Percentiles rank a stretch among this genome's conserved stretches.
Conservation (phyloP, 2,888 invertebrate genomes). For the Lingula anatina region DNA sequence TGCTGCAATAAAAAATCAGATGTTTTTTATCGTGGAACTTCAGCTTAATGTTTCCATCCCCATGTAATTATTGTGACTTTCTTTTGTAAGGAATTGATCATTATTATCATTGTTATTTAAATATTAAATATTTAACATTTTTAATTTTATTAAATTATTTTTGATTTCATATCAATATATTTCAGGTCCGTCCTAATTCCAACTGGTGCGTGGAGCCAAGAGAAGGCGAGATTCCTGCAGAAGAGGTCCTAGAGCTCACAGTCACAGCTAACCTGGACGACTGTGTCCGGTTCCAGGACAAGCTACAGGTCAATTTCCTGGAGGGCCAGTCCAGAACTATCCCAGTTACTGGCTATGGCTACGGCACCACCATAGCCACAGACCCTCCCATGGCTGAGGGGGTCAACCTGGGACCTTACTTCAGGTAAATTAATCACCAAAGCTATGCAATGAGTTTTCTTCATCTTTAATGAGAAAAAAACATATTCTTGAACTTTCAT, state of each 20-base stretch:
- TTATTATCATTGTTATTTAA: too few species aligned
- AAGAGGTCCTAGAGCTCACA: conserved; percentile 34
- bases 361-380: conserved; percentile 64
- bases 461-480: too few species aligned
- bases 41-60: too few species aligned
- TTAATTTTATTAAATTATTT: too few species aligned
- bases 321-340: conserved; percentile 53
- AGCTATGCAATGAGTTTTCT: too few species aligned
- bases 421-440: conserved; percentile 59
- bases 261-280: conserved; percentile 48
- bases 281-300: conserved; percentile 50
- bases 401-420: conserved; percentile 62
- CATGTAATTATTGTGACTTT: too few species aligned
- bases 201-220: conserved; percentile 44
- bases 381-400: conserved; percentile 60
- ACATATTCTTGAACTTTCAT: too few species aligned
- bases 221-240: conserved; percentile 45
- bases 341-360: conserved; percentile 60
- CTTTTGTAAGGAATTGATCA: too few species aligned
- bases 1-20: too few species aligned
- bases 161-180: too few species aligned
- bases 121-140: too few species aligned
- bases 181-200: conserved; percentile 39
- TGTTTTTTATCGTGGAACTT: too few species aligned
- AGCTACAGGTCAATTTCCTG: conserved; percentile 45